Conservation (phyloP, 2,113 vertebrate genomes). For the Oncorhynchus masou region DNA sequence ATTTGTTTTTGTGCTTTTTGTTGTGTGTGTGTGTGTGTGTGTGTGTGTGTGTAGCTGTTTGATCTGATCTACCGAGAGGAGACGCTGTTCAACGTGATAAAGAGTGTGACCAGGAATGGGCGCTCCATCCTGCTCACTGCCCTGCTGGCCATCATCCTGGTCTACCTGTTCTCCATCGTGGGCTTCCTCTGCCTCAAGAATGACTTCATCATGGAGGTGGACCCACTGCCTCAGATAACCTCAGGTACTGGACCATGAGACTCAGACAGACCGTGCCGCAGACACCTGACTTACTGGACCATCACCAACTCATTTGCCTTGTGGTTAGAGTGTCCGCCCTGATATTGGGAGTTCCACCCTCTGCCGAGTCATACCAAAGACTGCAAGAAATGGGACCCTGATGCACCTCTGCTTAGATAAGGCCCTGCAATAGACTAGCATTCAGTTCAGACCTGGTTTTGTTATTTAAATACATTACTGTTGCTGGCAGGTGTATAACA, state of each 20-base stretch:
- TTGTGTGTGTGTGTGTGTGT: constrained; percentile 24
- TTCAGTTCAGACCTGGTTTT: too few relatives aligned
- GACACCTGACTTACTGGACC: too few relatives aligned
- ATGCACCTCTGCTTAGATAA: too few relatives aligned
- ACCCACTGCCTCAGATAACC: constrained; percentile 71
- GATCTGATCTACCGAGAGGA: constrained; percentile 98
- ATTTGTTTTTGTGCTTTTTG: neutral
- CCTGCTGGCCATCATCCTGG: constrained; percentile 94
- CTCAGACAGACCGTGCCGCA: too few relatives aligned
- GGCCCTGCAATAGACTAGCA: too few relatives aligned
- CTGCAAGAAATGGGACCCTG: too few relatives aligned
- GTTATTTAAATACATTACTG: too few relatives aligned
- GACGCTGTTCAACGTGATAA: constrained; percentile 97
- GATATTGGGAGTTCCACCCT: too few relatives aligned
- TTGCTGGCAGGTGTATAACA: too few relatives aligned
- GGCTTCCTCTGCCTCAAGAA: constrained; percentile 95
- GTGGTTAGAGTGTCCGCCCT: too few relatives aligned
- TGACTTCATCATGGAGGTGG: constrained; percentile 97
- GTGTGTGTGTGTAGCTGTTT: constrained; percentile 79
- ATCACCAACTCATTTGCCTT: neutral
- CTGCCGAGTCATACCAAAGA: too few relatives aligned
- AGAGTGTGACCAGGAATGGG: constrained; percentile 94
- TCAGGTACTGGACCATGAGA: constrained; percentile 13
- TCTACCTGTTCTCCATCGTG: constrained; percentile 99
- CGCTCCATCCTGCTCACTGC: constrained; percentile 97